Base-by-base conservation (phyloP, 1,140 invertebrate species). In the Formica exsecta region DNA sequence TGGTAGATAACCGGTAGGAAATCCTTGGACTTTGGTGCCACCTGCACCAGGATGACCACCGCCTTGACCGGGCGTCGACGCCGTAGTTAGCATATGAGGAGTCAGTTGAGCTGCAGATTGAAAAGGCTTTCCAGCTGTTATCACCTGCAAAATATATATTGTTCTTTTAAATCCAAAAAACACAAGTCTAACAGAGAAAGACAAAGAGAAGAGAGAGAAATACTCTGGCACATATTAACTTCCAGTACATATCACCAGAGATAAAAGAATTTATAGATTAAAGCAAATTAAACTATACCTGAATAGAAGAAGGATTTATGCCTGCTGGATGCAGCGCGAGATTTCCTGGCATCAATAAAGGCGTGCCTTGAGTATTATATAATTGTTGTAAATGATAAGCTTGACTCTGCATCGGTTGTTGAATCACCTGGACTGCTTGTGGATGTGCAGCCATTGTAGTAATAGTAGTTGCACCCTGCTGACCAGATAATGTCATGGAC, bases 101-200 rank as follows among this genome's bases (percentile, higher is more conserved):
- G 96, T 96, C 6, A 98, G 93, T 91, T 98, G 97, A 83, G 97
- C 97, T 1, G 97, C 96, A 11, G 94, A 93, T 94, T 98, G 97
- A 92, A 98, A 98, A 0, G 97, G 97, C 93, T 98, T 98, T 16
- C 97, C 97, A 59, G 97, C 97, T 5, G 97, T 96, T 75, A 98
- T 98, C 7, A 98, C 97, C 96, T 97, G 91, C 32, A 94, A 90
- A 73, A 19, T 25, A 77, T 57, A 41, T 22, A 11, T 77, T 44
- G 11, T 44, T 59, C 16, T 54, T 75, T n/a, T 48, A 44, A 54
- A 29, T 48, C 7, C 22, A 73, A 32, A 41, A 41, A 59, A n/a
- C 0, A 2, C 25, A 19, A 61, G 51, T 76, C 7, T 51, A 44
- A 22, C 16, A 77, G 4, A 16, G 16, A 51, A 51, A 51, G 9